A percentile compares a stretch with the other conserved stretches of the same genome.
Conservation (phyloP, 2,113 vertebrate species). For the Thunnus thynnus region DNA sequence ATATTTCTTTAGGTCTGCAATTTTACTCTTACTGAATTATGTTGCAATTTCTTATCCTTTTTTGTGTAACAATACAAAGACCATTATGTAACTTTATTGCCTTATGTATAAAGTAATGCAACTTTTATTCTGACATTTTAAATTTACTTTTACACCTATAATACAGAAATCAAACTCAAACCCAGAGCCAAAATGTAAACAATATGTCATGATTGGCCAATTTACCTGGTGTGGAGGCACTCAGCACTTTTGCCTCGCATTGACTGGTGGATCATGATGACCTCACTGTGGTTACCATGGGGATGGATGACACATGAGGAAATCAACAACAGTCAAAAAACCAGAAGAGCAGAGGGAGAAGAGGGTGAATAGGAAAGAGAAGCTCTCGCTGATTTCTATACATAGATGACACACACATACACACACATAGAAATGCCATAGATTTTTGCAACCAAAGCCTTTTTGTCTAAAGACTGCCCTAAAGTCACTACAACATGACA, state of each 20-base stretch:
- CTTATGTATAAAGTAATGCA: too few species aligned
- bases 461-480: conserved; percentile 25
- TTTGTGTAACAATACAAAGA: background rate
- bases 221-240: conserved; percentile 98
- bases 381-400: conserved; percentile 8
- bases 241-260: conserved; percentile 98
- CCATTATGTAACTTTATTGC: background rate
- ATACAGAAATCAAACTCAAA: background rate
- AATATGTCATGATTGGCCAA: conserved; percentile 60
- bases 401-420: conserved; percentile 37
- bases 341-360: conserved; percentile 77
- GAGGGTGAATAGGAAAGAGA: conserved; percentile 71
- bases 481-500: conserved; percentile 13
- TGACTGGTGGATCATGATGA: conserved; percentile 98
- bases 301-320: conserved; percentile 91
- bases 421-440: conserved; percentile 16
- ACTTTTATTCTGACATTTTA: too few species aligned
- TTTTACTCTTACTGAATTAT: background rate
- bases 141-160: too few species aligned
- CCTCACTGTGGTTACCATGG: conserved; percentile 98
- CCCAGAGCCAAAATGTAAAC: conserved; percentile 24
- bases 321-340: conserved; percentile 85
- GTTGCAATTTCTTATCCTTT: background rate
- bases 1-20: too few species aligned
- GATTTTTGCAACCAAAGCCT: background rate